Evolutionary conservation across 2,888 invertebrate species (phyloP), one percentile per base, ranked within the genome.

Genomic region (Diplazon laetatorius): DNA sequence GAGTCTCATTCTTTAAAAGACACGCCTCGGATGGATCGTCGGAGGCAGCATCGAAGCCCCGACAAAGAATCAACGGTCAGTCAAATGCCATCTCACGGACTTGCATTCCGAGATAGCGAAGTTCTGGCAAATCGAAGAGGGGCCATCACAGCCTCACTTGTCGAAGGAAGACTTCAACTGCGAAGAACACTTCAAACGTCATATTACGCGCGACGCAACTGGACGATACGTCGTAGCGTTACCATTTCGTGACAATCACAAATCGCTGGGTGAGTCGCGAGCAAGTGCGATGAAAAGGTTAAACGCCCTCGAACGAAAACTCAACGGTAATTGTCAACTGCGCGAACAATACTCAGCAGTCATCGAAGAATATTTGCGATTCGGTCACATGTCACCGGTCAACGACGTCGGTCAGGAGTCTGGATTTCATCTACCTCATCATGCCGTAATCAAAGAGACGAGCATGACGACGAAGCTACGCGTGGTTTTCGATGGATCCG

Each of bases 41-140:
- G 74, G 65, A 0, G 70, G 78, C 44, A 52, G 52, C 50, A 30
- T 46, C 20, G 6, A 30, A 5, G 30, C 30, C 30, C 30, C 4
- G 14, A 1, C 9, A 42, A 18, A 3, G 14, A 46, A 46, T 14
- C 8, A 5, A 55, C 55, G 16, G 4, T n/a, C 46, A 22, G 60
- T 35, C 35, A 18, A 22, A 44, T 52, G 60, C 6, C n/a, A 30
- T 42, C 16, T 68, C 16, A 48, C 22, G 6, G 35, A 63, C 12
- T 22, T 74, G 0, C 30, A 80, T 20, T 16, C 44, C 5, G 25
- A 46, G 10, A 10, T 81, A 0, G 25, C 57, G 12, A 78, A 68
- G 50, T 83, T 84, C 69, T 82, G 82, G 83, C 62, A 74, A 46
- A 71, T 83, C 8, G 82, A 84, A 66, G 82, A 80, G 39, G 20